Evolutionary conservation across 2,113 vertebrate genomes (phyloP).

Genomic region (Corvus moneduloides): DNA sequence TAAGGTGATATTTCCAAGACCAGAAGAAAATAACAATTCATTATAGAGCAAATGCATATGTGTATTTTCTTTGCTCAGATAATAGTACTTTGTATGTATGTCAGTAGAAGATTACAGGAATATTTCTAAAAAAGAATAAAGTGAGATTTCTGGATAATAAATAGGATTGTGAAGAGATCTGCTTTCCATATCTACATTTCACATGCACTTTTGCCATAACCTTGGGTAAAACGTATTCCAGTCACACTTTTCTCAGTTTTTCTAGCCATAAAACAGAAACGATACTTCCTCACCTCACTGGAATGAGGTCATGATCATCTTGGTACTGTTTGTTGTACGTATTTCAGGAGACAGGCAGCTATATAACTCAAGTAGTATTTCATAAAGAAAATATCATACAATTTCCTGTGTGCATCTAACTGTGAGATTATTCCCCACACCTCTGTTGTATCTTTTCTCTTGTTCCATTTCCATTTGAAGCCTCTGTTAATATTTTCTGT

Average conservation of each 20-base stretch:
- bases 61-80: neutral
- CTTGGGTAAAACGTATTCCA: slow-evolving; percentile 1
- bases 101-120: neutral
- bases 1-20: neutral
- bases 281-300: neutral
- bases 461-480: neutral
- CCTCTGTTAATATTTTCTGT: neutral
- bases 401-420: neutral
- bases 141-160: neutral
- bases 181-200: neutral
- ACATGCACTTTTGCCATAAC: neutral
- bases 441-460: neutral
- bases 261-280: slow-evolving; percentile 1
- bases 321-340: neutral
- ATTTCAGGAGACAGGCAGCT: neutral
- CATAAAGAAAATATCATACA: neutral
- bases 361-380: neutral
- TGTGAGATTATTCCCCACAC: neutral
- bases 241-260: neutral
- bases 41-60: neutral
- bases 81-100: neutral
- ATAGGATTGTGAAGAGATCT: neutral
- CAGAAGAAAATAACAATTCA: neutral
- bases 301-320: slow-evolving; percentile 23
- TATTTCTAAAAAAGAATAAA: neutral